Percentiles rank a stretch among this genome's conserved stretches.
phyloP scores from a whole-genome alignment of 2,797 vertebrate genomes.

The Tamandua tetradactyla region DNA sequence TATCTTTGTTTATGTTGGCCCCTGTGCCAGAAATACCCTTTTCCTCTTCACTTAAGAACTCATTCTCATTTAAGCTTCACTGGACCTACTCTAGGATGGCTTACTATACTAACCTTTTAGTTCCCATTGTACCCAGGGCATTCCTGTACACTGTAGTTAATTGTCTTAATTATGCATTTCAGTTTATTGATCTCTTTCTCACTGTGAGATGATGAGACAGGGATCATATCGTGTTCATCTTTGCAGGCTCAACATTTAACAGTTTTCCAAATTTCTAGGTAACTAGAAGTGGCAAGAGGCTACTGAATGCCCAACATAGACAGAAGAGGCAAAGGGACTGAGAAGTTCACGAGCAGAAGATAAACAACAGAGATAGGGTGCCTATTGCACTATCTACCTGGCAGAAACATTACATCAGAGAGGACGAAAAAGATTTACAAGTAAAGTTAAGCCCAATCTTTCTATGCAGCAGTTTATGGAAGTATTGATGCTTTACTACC shows the following conservation, averaged over 20 bases:
- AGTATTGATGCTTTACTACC: neutral
- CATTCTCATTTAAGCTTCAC: neutral
- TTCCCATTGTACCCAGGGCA: neutral
- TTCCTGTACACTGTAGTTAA: neutral
- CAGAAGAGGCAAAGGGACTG: neutral
- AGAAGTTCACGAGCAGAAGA: neutral
- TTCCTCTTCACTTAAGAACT: neutral
- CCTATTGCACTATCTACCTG: neutral
- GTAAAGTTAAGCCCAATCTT: neutral
- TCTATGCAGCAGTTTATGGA: neutral
- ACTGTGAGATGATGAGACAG: neutral
- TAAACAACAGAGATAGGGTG: neutral
- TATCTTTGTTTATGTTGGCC: neutral
- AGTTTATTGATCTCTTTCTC: neutral
- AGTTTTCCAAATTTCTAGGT: neutral
- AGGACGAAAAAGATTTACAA: neutral
- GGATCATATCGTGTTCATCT: neutral
- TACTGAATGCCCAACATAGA: neutral
- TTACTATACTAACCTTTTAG: neutral
- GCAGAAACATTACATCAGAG: neutral
- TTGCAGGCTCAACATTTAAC: neutral
- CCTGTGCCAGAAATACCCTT: neutral
- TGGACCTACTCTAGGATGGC: neutral
- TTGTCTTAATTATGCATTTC: neutral
- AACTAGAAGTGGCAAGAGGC: neutral